phyloP scores from a whole-genome alignment of 2,797 vertebrate species.

The Myripristis murdjan region DNA sequence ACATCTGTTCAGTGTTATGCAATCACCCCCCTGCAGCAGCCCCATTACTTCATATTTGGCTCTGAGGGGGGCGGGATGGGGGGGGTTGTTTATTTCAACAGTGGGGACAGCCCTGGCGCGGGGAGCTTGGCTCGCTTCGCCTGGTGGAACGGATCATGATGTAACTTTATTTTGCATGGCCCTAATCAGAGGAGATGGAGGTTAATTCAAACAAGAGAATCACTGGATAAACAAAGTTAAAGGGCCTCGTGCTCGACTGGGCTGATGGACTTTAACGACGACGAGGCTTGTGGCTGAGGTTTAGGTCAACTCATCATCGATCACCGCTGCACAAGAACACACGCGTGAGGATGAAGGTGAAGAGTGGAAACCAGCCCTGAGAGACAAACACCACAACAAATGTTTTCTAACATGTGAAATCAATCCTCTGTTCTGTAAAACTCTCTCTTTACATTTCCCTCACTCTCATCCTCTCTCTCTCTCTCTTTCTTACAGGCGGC shows the following conservation, averaged over 20 bases:
- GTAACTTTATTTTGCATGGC: background rate
- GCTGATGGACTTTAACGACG: background rate
- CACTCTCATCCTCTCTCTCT: background rate
- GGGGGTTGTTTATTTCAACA: conserved; percentile 13
- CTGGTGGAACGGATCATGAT: background rate
- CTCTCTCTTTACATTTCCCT: background rate
- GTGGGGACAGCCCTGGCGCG: background rate
- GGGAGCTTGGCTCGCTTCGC: background rate
- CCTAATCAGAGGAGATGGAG: background rate
- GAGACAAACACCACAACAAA: background rate
- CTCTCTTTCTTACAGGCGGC: background rate
- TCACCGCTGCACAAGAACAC: background rate
- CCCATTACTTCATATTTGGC: background rate
- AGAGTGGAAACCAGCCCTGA: background rate
- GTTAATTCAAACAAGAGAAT: background rate
- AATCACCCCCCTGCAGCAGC: background rate
- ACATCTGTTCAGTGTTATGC: background rate
- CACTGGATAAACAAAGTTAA: background rate
- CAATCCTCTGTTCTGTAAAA: background rate
- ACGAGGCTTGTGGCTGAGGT: background rate
- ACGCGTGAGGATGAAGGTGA: background rate
- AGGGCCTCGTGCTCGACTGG: background rate
- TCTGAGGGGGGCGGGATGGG: background rate
- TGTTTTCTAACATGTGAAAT: background rate
- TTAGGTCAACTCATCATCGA: background rate